Evolutionary conservation across 2,888 invertebrate genomes (phyloP).

Genomic region (Clunio marinus): DNA sequence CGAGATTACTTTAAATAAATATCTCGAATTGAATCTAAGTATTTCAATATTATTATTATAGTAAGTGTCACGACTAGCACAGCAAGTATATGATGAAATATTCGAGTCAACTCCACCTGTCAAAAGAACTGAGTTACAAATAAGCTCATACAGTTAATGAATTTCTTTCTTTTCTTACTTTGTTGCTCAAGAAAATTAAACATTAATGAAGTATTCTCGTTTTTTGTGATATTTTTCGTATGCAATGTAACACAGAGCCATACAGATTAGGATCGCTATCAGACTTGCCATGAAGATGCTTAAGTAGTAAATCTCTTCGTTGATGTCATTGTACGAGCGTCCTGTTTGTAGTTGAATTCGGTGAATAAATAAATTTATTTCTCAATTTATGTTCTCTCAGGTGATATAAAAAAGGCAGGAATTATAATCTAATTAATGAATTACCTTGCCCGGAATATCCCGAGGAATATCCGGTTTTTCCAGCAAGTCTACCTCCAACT

Average conservation of each 20-base stretch:
- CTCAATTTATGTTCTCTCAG: too few species aligned
- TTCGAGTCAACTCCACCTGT: too few species aligned
- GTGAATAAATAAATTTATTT: too few species aligned
- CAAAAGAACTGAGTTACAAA: too few species aligned
- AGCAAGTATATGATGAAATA: too few species aligned
- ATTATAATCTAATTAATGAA: slow-evolving; percentile 19
- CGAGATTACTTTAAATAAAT: too few species aligned
- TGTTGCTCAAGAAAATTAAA: neutral
- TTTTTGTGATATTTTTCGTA: slow-evolving; percentile 35
- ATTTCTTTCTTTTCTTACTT: neutral
- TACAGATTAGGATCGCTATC: slow-evolving; percentile 18
- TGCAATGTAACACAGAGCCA: slow-evolving; percentile 23
- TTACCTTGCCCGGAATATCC: slow-evolving; percentile 8
- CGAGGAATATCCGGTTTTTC: slow-evolving; percentile 9
- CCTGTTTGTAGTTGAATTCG: too few species aligned
- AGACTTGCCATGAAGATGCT: slow-evolving; percentile 26
- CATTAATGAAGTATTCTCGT: slow-evolving; percentile 31
- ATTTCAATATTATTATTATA: too few species aligned
- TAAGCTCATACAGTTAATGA: too few species aligned
- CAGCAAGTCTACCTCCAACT: slow-evolving; percentile 24
- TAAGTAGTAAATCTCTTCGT: slow-evolving; percentile 31
- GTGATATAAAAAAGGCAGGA: too few species aligned
- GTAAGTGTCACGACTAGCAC: too few species aligned
- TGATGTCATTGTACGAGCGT: slow-evolving; percentile 35
- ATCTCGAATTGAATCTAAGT: too few species aligned